Evolutionary conservation across 2,113 vertebrate species (phyloP).

Genomic region (Vulpes ferrilata): DNA sequence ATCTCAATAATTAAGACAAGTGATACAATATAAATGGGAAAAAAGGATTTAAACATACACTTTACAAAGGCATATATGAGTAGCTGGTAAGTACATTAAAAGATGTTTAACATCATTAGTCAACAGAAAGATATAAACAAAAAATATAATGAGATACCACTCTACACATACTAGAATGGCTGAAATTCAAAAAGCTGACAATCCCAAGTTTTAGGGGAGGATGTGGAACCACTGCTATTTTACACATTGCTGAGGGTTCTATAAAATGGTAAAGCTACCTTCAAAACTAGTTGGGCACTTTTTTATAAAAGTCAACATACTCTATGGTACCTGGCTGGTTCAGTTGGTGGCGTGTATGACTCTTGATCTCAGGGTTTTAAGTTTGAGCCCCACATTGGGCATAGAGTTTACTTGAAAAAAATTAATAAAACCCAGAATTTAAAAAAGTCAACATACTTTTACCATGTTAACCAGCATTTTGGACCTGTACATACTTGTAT

Average conservation of each 20-base stretch:
- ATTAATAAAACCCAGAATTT: neutral
- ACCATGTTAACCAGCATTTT: conserved; percentile 9
- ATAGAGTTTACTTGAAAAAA: neutral
- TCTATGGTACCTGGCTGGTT: neutral
- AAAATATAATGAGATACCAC: conserved; percentile 38
- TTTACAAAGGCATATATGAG: neutral
- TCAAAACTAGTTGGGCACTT: neutral
- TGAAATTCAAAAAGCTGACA: conserved; percentile 16
- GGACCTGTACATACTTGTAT: neutral
- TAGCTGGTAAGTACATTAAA: neutral
- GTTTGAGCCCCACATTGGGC: neutral
- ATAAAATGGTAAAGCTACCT: conserved; percentile 7
- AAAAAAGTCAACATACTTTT: neutral
- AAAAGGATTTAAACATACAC: conserved; percentile 1
- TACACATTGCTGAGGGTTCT: neutral
- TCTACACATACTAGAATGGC: neutral
- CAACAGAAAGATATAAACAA: conserved; percentile 21
- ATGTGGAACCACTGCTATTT: neutral
- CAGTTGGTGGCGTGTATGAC: neutral
- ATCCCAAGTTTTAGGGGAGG: neutral
- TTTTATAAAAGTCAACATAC: neutral
- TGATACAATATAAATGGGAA: neutral
- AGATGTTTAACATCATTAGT: conserved; percentile 9
- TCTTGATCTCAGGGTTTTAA: neutral
- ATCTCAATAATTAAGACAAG: conserved; percentile 25